phyloP scores from a whole-genome alignment of 1,140 invertebrate genomes.

The Drosophila jambulina region DNA sequence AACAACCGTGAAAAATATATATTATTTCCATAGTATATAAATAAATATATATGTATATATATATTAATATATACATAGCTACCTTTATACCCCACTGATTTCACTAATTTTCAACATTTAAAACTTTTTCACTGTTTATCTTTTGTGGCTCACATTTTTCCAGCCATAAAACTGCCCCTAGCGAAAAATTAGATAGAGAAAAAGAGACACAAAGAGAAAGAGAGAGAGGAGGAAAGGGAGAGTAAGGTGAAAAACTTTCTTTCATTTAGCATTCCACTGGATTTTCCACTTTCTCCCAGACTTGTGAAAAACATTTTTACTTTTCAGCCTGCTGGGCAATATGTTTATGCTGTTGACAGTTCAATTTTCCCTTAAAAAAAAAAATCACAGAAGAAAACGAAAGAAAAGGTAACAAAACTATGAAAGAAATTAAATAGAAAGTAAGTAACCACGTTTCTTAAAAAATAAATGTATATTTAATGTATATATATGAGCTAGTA shows the following conservation, averaged over 20 bases:
- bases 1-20: neutral
- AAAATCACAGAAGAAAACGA: neutral
- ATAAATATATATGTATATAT: neutral
- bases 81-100: neutral
- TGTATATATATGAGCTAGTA: neutral
- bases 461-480: too few species aligned
- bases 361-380: constrained; percentile 54
- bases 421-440: neutral
- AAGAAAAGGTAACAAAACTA: constrained; percentile 9
- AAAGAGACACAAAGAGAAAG: neutral
- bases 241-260: constrained; percentile 44
- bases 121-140: constrained; percentile 38
- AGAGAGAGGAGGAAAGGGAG: neutral
- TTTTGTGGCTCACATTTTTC: constrained; percentile 18
- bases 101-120: constrained; percentile 32
- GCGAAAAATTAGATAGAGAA: constrained; percentile 5
- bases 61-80: neutral
- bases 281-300: constrained; percentile 1
- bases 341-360: constrained; percentile 68
- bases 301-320: constrained; percentile 19
- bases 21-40: neutral
- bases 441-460: neutral
- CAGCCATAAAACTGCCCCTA: constrained; percentile 1
- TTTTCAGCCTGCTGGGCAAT: constrained; percentile 60
- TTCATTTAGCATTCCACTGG: constrained; percentile 37